Evolutionary conservation across 1,140 invertebrate species (phyloP).

Genomic region (Cyrtorhinus lividipennis): DNA sequence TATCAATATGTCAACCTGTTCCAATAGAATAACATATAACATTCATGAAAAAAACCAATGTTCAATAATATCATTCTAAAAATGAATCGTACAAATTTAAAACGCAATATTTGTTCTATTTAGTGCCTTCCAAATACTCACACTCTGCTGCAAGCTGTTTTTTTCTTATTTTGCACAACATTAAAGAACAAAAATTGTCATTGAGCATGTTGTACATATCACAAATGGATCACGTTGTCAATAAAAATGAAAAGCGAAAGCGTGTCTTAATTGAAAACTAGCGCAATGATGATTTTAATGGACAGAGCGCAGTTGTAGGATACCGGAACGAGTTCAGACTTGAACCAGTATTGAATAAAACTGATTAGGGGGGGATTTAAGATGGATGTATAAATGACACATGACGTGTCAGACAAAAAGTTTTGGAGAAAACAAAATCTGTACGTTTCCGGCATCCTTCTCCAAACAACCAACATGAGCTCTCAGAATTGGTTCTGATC

Average conservation of each 20-base stretch:
- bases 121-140: neutral
- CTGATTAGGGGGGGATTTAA: too few species aligned
- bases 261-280: too few species aligned
- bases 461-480: too few species aligned
- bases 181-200: neutral
- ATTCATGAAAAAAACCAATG: neutral
- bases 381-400: too few species aligned
- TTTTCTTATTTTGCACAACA: neutral
- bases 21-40: slow-evolving; percentile 7
- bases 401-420: too few species aligned
- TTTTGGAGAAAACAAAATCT: too few species aligned
- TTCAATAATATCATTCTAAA: neutral
- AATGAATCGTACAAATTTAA: neutral
- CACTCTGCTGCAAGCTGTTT: neutral
- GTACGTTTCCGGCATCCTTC: too few species aligned
- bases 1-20: neutral
- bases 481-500: too few species aligned
- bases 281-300: too few species aligned
- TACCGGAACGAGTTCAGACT: too few species aligned
- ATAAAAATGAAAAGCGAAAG: neutral
- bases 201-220: neutral
- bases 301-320: too few species aligned
- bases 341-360: too few species aligned
- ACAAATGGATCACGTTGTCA: neutral
- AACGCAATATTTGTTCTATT: neutral